Evolutionary conservation across 2,797 vertebrate genomes (phyloP), one percentile per base, ranked within the genome.

Genomic region (Poeciliopsis gracilis): DNA sequence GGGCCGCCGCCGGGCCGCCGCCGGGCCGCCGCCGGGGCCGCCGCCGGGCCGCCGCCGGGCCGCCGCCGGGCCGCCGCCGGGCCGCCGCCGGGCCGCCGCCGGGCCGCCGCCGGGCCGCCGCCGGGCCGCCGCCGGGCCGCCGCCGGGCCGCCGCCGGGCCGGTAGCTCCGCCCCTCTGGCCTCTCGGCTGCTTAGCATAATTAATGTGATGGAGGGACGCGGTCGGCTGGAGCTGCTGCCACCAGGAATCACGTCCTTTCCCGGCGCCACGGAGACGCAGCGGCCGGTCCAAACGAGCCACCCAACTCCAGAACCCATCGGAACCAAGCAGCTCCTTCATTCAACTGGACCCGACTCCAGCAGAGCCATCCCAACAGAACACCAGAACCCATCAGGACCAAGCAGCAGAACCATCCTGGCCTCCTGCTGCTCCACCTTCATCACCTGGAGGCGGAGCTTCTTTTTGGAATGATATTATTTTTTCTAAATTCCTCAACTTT

Each of bases 181-280:
- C 77, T 89, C 84, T 92, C 90, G 86, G 75, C 91, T 94, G 86
- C 92, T 97, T 96, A 96, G 83, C 96, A 97, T 97, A 97, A 97
- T 97, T 96, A 95, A 96, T 96, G 94, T 96, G 96, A 97, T 94
- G 88, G 92, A 89, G 83, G 86, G 82, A 83, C 89, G 88, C 87
- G 80, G 80, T 33, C 85, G 80, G 82, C 87, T 79, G 47, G 70
- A 33, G 85, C 88, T 91, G 77, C 93, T 95, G 95, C 94, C 95
- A 90, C 87, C 51, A 85, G 90, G 88, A 84, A 94, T 95, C 95
- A 92, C 86, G 77, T 90, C 88, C 74, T 66, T 66, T 38, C 3
- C 2, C 73, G 71, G 80, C 23, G 28, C 51, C 20, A 11, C 23
- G 8, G 2, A 36, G 61, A 36, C n/a, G 16, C 61, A 63, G 61